These are phyloP conservation scores for Lepilemur septentrionalis DNA, from an alignment of 2,797 vertebrate genomes.

Conservation along the genomic window DNA sequence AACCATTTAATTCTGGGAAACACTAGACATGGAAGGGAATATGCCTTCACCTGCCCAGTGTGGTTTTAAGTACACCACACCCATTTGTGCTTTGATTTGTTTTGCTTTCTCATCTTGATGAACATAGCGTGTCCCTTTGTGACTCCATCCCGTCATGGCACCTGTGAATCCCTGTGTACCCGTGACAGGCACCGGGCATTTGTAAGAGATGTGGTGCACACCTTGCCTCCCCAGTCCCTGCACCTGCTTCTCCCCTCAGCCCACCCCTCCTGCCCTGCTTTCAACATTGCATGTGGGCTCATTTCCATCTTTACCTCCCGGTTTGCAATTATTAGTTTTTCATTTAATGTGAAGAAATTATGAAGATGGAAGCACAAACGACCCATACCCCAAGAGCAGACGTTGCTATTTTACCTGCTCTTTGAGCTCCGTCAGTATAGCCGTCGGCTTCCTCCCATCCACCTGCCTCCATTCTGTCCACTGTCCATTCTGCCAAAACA, in stretches of 20 bases:
- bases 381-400: background rate
- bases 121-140: background rate
- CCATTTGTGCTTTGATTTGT: background rate
- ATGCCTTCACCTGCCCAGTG: background rate
- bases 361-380: background rate
- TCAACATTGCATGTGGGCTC: background rate
- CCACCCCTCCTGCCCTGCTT: rapidly evolving
- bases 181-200: rapidly evolving
- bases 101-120: background rate
- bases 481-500: background rate
- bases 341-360: background rate
- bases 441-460: background rate
- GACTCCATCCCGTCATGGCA: rapidly evolving
- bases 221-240: rapidly evolving
- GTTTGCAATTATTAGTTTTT: background rate
- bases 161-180: background rate
- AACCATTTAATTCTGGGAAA: background rate
- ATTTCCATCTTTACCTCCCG: background rate
- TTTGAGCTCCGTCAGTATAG: background rate
- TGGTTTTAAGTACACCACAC: background rate
- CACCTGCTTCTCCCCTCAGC: rapidly evolving
- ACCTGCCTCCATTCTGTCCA: background rate
- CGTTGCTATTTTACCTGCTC: background rate
- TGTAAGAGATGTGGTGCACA: rapidly evolving
- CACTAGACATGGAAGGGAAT: background rate